A percentile compares a stretch with the other conserved stretches of the same genome.
Conservation (phyloP, 2,113 vertebrate species). For the Tauraco erythrolophus region DNA sequence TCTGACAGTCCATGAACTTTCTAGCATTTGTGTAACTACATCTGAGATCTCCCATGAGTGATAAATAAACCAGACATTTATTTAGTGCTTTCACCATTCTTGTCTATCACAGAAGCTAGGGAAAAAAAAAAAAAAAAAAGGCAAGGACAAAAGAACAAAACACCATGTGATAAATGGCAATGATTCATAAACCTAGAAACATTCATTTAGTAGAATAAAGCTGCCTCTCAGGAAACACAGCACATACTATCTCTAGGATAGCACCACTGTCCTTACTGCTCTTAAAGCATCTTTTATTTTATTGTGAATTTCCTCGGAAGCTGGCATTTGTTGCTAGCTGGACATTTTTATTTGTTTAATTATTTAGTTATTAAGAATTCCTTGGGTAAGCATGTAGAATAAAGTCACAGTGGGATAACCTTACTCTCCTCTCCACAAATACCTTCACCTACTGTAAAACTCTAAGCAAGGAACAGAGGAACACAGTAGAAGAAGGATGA, state of each 20-base stretch:
- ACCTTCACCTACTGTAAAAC: not conserved
- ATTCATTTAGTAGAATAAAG: not conserved
- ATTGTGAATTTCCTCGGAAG: not conserved
- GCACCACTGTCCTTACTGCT: not conserved
- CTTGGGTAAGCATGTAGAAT: not conserved
- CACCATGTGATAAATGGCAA: not conserved
- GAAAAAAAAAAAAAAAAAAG: accelerated
- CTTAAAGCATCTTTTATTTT: not conserved
- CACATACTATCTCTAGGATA: not conserved
- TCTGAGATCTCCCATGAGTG: not conserved
- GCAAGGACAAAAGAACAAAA: not conserved
- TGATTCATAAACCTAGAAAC: not conserved
- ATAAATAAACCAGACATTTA: not conserved
- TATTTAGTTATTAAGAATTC: not conserved
- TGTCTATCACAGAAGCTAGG: not conserved
- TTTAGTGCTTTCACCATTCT: not conserved
- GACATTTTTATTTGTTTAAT: not conserved
- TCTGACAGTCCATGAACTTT: not conserved
- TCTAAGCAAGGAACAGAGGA: not conserved
- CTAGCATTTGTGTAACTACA: not conserved
- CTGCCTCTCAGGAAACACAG: not conserved
- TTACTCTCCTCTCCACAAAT: not conserved
- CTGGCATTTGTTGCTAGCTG: not conserved
- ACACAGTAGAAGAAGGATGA: not conserved
- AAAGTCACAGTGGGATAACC: not conserved